Base-by-base conservation (phyloP, 2,888 invertebrate species). In the Spatulosminthurus flaviceps region DNA sequence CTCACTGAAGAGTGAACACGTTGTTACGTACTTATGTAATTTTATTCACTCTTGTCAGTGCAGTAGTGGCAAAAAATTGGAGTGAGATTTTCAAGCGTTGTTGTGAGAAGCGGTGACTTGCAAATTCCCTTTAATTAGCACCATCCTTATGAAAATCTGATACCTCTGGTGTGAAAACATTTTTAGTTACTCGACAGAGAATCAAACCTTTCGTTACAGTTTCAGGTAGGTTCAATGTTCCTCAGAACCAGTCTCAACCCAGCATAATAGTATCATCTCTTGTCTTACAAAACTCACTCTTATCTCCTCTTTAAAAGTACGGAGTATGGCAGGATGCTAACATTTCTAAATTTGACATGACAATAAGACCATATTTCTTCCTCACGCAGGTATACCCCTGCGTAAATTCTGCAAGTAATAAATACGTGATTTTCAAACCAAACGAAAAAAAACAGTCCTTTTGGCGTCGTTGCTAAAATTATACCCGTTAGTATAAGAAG, bases 41-140 rank as follows among this genome's bases (percentile, higher is more conserved):
- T 2, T 19, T 51, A 11, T 51, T 34, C 34, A 34, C 34, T 4
- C 5, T 34, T 34, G 34, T 34, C 5, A 34, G 34, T 34, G 34
- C n/a, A n/a, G 9, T 34, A 34, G n/a, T n/a, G n/a, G n/a, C 34
- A 51, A 51, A 51, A 51, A 51, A 51, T 51, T 51, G 51, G 51
- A 51, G 5, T 19, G 51, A n/a, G 51, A 51, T 19, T 13, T 51
- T 13, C 1, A 19, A 51, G 5, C 9, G 16, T 19, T n/a, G 51
- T 51, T 51, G 51, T 51, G 51, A 51, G 51, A 19, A 19, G 51
- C 1, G 16, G 2, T 51, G 51, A 51, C 51, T 51, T 51, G 51
- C 51, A 51, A 51, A 51, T 51, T 51, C 51, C 51, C 7, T 51
- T 51, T 51, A 51, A 51, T 51, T 51, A 51, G 51, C 16, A 51